Base-by-base conservation (phyloP, 2,888 invertebrate genomes). In the Oligia latruncula region DNA sequence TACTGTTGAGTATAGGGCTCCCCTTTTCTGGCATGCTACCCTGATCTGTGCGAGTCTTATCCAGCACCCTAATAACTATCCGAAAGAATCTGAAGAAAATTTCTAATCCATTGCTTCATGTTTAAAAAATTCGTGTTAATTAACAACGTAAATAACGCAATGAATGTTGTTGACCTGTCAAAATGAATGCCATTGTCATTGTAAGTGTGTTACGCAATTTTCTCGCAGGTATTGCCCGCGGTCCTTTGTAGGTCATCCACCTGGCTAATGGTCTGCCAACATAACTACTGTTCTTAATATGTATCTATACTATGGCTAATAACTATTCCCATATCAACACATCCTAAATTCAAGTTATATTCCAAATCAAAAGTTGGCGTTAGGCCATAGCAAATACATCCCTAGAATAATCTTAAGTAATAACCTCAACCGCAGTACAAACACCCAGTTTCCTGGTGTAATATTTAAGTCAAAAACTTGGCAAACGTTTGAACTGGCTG, bases 401-500 rank as follows among this genome's bases (percentile, higher is more conserved):
- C 40, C 46, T 15, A 80, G 80, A 70, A 77, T 76, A 64, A 76
- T 72, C 74, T 71, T 74, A 52, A 65, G 67, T 49, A 66, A 66
- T 86, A 74, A 77, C 70, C 70, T 75, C 15, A 66, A 73, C 60
- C 46, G 66, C 62, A 66, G 68, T 60, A 77, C 80, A 75, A 85
- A 85, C 60, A 84, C 62, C n/a, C 6, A 77, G 84, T 75, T 84
- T 84, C 84, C 72, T 87, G 65, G 84, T 83, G 55, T 72, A 80
- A 71, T 84, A 84, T 84, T 87, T 81, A 78, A 86, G 74, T 60
- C 62, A 60, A 81, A 65, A 49, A 87, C 80, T 87, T 87, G 87
- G 82, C 81, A 81, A 84, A 29, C 52, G 60, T n/a, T 70, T 49
- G 40, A n/a, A 65, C 43, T 64, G 20, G n/a, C 77, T 71, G 52